A percentile compares a stretch with the other conserved stretches of the same genome.
These are phyloP conservation scores for Lasioglossum vierecki DNA, from an alignment of 2,888 invertebrate species.

Conservation along the genomic window DNA sequence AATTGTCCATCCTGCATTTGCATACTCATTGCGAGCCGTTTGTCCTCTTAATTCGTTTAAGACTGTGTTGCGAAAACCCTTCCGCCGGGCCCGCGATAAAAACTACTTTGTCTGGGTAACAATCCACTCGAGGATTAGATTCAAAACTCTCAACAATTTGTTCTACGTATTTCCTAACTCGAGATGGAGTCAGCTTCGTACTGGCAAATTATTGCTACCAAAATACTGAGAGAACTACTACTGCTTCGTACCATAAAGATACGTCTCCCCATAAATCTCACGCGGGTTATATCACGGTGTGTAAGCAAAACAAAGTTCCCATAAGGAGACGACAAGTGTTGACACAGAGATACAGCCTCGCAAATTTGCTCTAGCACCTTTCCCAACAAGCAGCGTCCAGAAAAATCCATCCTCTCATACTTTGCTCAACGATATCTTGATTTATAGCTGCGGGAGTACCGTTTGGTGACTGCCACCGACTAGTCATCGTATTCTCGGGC, in stretches of 20 bases:
- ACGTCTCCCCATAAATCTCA: background rate
- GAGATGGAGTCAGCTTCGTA: too few species aligned
- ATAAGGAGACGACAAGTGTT: background rate
- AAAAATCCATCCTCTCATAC: conserved; percentile 6
- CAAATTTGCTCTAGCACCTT: conserved; percentile 38
- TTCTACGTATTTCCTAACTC: too few species aligned
- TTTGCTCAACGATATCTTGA: conserved; percentile 19
- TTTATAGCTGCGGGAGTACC: conserved; percentile 20
- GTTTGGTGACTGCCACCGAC: conserved; percentile 12
- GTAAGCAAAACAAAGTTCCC: background rate
- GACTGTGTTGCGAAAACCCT: conserved; percentile 15
- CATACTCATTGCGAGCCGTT: conserved; percentile 23
- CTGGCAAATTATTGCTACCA: too few species aligned
- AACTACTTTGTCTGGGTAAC: background rate
- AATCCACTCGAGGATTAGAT: background rate
- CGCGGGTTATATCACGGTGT: background rate
- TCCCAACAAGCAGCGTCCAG: background rate
- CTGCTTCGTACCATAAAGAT: background rate
- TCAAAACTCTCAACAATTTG: background rate
- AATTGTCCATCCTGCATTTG: conserved; percentile 16
- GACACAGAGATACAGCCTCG: conserved; percentile 39
- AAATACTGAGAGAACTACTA: too few species aligned
- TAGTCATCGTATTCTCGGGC: conserved; percentile 7
- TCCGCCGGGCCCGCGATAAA: background rate
- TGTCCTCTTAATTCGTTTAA: conserved; percentile 16